Percentiles rank a stretch among this genome's conserved stretches.
Evolutionary conservation across 2,888 invertebrate genomes (phyloP).

Genomic region (Pyrrhia umbra): DNA sequence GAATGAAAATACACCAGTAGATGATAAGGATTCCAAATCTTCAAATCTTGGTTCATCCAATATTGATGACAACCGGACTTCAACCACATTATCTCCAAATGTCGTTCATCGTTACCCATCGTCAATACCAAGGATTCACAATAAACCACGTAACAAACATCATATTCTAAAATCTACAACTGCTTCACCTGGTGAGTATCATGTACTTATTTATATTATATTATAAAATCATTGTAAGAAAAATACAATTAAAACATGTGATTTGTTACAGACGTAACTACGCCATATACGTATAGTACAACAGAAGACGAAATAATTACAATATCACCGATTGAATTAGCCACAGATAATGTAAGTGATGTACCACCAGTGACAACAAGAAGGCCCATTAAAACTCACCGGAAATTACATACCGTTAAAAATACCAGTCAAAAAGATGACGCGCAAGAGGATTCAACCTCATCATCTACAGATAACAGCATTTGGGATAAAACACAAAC

Average conservation of each 20-base stretch:
- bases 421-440: slow-evolving; percentile 1
- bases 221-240: not conserved
- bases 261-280: slow-evolving; percentile 28
- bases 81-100: not conserved
- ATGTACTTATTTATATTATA: not conserved
- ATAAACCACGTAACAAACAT: not conserved
- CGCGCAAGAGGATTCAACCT: not conserved
- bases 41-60: not conserved
- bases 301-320: slow-evolving; percentile 31
- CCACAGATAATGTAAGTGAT: slow-evolving; percentile 41
- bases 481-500: not conserved
- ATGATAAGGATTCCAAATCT: not conserved
- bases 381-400: not conserved
- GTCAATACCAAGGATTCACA: not conserved
- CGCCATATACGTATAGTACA: not conserved
- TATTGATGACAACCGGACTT: not conserved
- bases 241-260: not conserved
- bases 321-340: slow-evolving; percentile 53
- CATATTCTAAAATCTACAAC: not conserved
- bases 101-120: not conserved
- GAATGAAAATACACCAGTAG: not conserved
- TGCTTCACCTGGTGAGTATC: slow-evolving; percentile 23
- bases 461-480: not conserved
- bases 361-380: slow-evolving; percentile 6
- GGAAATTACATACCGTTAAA: not conserved